phyloP scores from a whole-genome alignment of 2,113 vertebrate genomes.

The Oncorhynchus kisutch region DNA sequence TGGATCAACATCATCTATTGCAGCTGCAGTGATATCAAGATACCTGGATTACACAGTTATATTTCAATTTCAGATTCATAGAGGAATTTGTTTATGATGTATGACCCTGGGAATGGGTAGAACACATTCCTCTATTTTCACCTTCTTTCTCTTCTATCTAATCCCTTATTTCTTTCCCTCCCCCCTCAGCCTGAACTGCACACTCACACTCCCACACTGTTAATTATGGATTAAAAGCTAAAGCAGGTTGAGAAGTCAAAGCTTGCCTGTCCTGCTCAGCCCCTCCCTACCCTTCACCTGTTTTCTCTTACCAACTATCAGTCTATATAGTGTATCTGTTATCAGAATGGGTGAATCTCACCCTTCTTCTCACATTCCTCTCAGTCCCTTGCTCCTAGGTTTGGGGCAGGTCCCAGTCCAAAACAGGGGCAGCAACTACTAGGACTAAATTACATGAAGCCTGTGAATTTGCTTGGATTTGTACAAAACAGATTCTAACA shows the following conservation, averaged over 20 bases:
- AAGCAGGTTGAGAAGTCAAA: constrained; percentile 71
- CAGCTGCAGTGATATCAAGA: too few relatives aligned
- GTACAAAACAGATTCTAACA: background rate
- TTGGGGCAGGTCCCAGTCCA: constrained; percentile 62
- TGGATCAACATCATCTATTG: too few relatives aligned
- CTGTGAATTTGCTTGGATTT: constrained; percentile 20
- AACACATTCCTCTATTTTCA: constrained; percentile 40
- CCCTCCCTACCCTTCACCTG: constrained; percentile 43
- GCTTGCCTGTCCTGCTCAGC: constrained; percentile 50
- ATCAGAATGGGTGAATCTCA: constrained; percentile 34
- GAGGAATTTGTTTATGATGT: too few relatives aligned
- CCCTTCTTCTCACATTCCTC: constrained; percentile 23
- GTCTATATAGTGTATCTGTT: constrained; percentile 35
- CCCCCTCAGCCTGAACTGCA: background rate
- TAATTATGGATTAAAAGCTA: constrained; percentile 71
- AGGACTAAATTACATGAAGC: constrained; percentile 40
- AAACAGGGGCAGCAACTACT: constrained; percentile 30
- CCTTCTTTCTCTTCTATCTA: constrained; percentile 18
- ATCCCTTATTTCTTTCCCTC: background rate
- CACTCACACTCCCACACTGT: constrained; percentile 36
- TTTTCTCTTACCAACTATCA: constrained; percentile 31
- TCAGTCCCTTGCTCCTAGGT: constrained; percentile 41
- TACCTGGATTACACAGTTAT: too few relatives aligned
- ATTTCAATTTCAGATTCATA: too few relatives aligned
- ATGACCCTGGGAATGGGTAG: background rate